These are phyloP conservation scores for Corythornis cristatus DNA, from an alignment of 2,113 vertebrate genomes.

Conservation along the genomic window DNA sequence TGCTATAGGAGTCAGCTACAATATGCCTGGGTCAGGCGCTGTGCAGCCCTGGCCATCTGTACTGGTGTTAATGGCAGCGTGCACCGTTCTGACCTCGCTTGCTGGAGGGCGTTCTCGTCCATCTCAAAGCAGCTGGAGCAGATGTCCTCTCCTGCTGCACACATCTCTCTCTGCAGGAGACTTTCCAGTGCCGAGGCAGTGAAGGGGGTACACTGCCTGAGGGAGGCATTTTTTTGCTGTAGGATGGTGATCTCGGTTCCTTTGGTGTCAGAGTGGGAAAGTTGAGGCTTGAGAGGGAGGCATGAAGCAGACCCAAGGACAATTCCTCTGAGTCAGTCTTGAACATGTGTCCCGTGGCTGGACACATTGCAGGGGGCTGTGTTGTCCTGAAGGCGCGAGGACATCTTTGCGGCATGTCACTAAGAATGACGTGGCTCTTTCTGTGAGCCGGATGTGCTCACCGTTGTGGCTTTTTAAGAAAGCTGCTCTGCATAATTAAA, in stretches of 20 bases:
- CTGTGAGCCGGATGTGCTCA: slow-evolving; percentile 27
- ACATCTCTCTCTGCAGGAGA: not conserved
- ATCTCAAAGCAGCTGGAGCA: not conserved
- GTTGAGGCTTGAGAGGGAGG: not conserved
- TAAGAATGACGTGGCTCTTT: not conserved
- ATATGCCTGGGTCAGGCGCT: rapidly evolving
- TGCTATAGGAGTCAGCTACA: not conserved
- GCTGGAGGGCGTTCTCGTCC: not conserved
- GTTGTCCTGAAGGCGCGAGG: not conserved
- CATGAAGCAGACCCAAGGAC: not conserved
- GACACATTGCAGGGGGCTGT: not conserved
- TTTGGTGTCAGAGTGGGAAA: not conserved
- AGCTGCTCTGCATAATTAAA: slow-evolving; percentile 26
- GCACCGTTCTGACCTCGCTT: not conserved
- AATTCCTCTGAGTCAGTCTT: slow-evolving; percentile 7
- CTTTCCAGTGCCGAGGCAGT: not conserved
- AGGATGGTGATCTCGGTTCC: not conserved
- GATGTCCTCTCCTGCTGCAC: not conserved
- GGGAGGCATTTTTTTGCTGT: not conserved
- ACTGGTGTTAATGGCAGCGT: not conserved
- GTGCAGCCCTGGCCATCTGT: not conserved
- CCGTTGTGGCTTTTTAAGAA: slow-evolving; percentile 8
- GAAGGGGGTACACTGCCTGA: rapidly evolving
- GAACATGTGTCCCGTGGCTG: rapidly evolving
- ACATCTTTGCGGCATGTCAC: not conserved